A percentile compares a stretch with the other conserved stretches of the same genome.
phyloP scores from a whole-genome alignment of 2,113 vertebrate genomes.

The Malurus cyaneus region DNA sequence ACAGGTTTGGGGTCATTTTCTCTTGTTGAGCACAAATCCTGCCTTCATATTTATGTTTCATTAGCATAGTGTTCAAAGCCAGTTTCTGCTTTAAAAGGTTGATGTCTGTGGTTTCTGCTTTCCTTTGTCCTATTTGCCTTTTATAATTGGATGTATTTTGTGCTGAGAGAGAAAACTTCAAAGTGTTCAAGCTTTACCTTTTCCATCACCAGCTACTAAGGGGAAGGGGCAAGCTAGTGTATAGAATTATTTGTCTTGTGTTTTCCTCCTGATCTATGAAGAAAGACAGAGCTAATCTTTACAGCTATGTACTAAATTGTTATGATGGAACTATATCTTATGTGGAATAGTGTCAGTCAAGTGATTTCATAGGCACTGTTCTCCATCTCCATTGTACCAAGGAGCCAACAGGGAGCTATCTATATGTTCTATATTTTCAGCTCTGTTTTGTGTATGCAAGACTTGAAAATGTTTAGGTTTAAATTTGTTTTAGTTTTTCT shows the following conservation, averaged over 20 bases:
- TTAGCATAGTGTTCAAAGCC: background rate
- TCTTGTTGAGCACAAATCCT: background rate
- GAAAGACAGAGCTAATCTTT: background rate
- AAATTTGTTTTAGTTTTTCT: background rate
- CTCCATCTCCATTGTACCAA: background rate
- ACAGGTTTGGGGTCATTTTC: background rate
- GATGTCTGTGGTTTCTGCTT: background rate
- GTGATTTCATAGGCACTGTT: background rate
- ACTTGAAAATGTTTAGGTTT: background rate
- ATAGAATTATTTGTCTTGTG: background rate
- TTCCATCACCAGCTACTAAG: background rate
- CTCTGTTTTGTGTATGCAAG: background rate
- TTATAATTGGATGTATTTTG: background rate
- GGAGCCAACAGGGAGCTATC: background rate
- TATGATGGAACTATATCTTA: background rate
- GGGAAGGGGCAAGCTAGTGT: background rate
- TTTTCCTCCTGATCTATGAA: background rate
- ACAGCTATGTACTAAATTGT: background rate
- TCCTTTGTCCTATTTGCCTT: background rate
- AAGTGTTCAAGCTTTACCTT: background rate
- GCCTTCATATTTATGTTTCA: background rate
- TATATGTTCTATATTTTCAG: background rate
- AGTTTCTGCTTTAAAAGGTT: background rate
- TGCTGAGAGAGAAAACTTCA: background rate
- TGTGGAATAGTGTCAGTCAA: background rate